A percentile compares a stretch with the other conserved stretches of the same genome.
Conservation (phyloP, 2,797 vertebrate genomes). For the Glossophaga mutica region DNA sequence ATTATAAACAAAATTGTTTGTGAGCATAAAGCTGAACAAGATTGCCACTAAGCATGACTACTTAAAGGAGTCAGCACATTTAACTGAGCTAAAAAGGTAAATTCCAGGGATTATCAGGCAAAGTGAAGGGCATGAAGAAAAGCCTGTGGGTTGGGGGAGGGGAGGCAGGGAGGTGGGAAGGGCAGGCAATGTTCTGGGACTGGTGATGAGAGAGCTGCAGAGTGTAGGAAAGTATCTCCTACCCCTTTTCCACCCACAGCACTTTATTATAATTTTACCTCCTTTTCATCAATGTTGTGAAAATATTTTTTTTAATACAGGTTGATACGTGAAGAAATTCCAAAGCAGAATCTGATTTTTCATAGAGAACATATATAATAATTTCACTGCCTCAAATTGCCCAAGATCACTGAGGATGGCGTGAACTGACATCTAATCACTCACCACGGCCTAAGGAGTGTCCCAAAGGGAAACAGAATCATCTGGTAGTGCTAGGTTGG, state of each 20-base stretch:
- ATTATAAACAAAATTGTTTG: neutral
- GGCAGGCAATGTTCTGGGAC: neutral
- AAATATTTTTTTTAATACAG: neutral
- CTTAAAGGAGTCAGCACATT: neutral
- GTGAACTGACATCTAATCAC: neutral
- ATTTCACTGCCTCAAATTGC: neutral
- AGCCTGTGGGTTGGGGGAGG: neutral
- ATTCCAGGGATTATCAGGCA: neutral
- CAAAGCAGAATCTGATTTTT: conserved; percentile 12
- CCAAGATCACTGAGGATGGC: neutral
- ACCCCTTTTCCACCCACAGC: neutral
- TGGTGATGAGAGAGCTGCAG: neutral
- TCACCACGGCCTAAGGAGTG: neutral
- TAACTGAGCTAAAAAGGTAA: neutral
- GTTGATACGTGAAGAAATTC: neutral
- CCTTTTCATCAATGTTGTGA: neutral
- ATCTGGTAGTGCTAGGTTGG: neutral
- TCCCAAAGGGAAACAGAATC: neutral
- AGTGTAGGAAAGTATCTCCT: neutral
- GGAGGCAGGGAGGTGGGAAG: no score
- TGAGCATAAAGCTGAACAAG: neutral
- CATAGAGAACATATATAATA: neutral
- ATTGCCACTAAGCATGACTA: neutral
- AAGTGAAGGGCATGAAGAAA: neutral
- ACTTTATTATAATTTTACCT: neutral